Percentiles rank a stretch among this genome's conserved stretches.
Evolutionary conservation across 2,888 invertebrate genomes (phyloP).

Genomic region (Cosmia trapezina): DNA sequence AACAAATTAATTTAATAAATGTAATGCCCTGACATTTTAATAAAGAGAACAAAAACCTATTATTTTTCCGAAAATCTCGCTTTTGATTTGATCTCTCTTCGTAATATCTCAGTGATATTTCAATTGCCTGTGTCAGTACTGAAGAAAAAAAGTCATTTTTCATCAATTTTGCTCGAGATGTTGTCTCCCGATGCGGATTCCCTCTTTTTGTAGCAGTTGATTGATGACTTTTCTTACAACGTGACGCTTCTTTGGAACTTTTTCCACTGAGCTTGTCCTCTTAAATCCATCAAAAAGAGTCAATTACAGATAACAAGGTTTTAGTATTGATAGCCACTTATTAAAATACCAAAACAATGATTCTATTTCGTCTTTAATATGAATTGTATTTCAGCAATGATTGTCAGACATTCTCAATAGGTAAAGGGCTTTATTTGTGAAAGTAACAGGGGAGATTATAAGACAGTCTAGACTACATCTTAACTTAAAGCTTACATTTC

Average conservation of each 20-base stretch:
- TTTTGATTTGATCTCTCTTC: conserved; percentile 63
- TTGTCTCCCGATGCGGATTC: conserved; percentile 78
- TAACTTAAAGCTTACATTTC: neutral
- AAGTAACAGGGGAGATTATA: neutral
- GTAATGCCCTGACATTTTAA: neutral
- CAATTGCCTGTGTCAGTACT: conserved; percentile 76
- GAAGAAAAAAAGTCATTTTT: conserved; percentile 74
- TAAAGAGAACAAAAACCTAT: conserved; percentile 12
- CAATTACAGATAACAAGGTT: conserved; percentile 76
- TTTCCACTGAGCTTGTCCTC: conserved; percentile 73
- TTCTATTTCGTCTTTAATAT: neutral
- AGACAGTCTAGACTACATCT: neutral
- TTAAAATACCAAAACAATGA: conserved; percentile 32
- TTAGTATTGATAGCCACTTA: conserved; percentile 52
- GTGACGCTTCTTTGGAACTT: conserved; percentile 78
- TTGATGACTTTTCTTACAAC: conserved; percentile 84
- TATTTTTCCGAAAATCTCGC: conserved; percentile 51
- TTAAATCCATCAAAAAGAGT: conserved; percentile 76
- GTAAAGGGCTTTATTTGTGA: neutral
- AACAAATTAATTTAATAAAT: conserved; percentile 8
- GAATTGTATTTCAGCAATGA: conserved; percentile 7
- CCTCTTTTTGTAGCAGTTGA: conserved; percentile 82
- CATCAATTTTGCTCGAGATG: conserved; percentile 76
- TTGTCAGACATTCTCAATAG: neutral
- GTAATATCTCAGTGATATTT: conserved; percentile 72